phyloP scores from a whole-genome alignment of 2,797 vertebrate genomes.

The Sebastes elongatus region DNA sequence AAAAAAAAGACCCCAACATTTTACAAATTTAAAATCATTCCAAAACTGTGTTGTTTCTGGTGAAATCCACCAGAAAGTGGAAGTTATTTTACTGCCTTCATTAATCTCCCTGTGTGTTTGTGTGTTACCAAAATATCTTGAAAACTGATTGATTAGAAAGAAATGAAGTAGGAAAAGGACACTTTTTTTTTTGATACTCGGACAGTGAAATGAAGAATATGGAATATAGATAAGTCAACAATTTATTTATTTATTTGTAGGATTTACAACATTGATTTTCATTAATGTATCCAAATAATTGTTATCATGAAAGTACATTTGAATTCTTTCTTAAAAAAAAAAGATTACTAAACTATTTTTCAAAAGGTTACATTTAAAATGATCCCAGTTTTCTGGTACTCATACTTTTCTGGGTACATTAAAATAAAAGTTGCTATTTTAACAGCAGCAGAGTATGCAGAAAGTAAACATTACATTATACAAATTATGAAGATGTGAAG shows the following conservation, averaged over 20 bases:
- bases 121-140: neutral
- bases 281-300: neutral
- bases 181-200: neutral
- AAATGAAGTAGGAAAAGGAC: neutral
- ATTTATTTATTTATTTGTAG: neutral
- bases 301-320: neutral
- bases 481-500: neutral
- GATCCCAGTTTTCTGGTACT: neutral
- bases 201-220: neutral
- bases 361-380: no score
- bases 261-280: neutral
- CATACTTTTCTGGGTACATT: accelerated
- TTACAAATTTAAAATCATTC: neutral
- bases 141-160: neutral
- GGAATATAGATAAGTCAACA: no score
- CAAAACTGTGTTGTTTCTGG: no score
- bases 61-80: no score
- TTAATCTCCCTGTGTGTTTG: neutral
- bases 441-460: neutral
- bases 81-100: neutral
- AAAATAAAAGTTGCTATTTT: neutral
- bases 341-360: no score
- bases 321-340: neutral
- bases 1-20: neutral
- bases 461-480: neutral